A percentile compares a stretch with the other conserved stretches of the same genome.
Evolutionary conservation across 35 echinoderm and acorn worm species (phyloP).

Genomic region (Apostichopus parvimensis): DNA sequence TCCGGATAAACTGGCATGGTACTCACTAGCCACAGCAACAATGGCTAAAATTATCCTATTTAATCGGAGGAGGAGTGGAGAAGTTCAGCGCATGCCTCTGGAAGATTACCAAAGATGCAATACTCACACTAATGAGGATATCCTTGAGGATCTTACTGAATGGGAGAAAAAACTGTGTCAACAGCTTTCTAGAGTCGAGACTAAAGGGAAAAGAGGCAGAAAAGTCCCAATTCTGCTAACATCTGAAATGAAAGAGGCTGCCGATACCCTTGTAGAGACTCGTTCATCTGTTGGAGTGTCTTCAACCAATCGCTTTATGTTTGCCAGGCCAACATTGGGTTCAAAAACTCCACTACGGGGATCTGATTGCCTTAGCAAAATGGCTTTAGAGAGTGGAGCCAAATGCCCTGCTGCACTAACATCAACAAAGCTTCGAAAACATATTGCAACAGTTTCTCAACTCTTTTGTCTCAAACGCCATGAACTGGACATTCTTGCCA

Average conservation of each 20-base stretch:
- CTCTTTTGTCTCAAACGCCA: too few species aligned
- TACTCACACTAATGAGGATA: not conserved
- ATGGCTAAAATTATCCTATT: conserved; percentile 29
- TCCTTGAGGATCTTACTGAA: not conserved
- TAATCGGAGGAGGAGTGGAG: conserved; percentile 50
- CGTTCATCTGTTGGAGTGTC: not conserved
- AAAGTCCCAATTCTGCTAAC: conserved; percentile 59
- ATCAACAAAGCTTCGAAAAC: conserved; percentile 58
- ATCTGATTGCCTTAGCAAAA: conserved; percentile 63
- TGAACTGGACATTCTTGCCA: too few species aligned
- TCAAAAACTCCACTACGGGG: not conserved
- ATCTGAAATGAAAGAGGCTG: conserved; percentile 16
- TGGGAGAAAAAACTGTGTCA: conserved; percentile 40
- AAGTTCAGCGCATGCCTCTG: not conserved
- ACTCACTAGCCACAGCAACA: not conserved
- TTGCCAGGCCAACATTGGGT: not conserved
- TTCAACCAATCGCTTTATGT: not conserved
- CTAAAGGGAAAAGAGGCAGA: conserved; percentile 59
- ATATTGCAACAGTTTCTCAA: conserved; percentile 39
- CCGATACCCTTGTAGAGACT: conserved; percentile 4
- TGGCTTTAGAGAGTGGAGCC: conserved; percentile 14
- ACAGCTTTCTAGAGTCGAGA: conserved; percentile 59
- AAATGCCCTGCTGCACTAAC: conserved; percentile 39
- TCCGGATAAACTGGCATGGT: not conserved
- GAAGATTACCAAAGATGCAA: conserved; percentile 12